phyloP scores from a whole-genome alignment of 2,797 vertebrate genomes.

The Glossophaga mutica region DNA sequence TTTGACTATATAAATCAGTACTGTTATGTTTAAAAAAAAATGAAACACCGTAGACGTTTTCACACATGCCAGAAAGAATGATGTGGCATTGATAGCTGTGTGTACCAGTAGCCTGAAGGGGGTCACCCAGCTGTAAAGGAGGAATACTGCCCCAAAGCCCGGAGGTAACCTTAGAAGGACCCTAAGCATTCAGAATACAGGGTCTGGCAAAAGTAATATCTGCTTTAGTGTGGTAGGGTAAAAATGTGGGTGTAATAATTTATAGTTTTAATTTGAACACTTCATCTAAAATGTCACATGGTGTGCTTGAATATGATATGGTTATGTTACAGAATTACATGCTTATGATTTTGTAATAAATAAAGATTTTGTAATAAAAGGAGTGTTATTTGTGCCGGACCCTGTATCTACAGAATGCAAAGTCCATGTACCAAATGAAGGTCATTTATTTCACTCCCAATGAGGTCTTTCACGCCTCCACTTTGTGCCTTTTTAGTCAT shows the following conservation, averaged over 20 bases:
- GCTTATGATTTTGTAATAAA: too few relatives aligned
- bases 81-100: background rate
- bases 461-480: background rate
- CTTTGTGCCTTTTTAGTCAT: background rate
- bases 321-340: too few relatives aligned
- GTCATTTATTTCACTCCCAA: background rate
- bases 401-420: background rate
- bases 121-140: background rate
- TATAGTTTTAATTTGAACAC: too few relatives aligned
- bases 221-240: too few relatives aligned
- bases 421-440: background rate
- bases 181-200: background rate
- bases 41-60: background rate
- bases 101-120: background rate
- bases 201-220: too few relatives aligned
- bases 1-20: background rate
- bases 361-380: too few relatives aligned
- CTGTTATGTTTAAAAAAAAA: background rate
- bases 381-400: too few relatives aligned
- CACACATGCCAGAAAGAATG: background rate
- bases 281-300: too few relatives aligned
- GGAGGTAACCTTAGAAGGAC: background rate
- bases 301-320: too few relatives aligned
- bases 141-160: background rate
- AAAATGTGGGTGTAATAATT: too few relatives aligned